phyloP scores from a whole-genome alignment of 2,797 vertebrate species.

The Myoxocephalus aenaeus region DNA sequence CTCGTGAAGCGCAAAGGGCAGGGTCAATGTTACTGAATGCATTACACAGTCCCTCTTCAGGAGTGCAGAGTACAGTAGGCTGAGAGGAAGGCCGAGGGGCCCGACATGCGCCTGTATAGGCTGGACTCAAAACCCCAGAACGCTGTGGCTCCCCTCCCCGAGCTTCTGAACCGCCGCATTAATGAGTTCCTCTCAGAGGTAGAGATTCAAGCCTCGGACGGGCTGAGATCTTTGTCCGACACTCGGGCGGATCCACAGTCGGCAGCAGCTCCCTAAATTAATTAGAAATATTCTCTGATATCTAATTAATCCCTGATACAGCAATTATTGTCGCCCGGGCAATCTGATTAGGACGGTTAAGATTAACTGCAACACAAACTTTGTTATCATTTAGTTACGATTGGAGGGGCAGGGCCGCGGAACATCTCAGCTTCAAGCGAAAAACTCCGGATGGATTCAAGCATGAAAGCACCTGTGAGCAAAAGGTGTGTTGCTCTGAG shows the following conservation, averaged over 20 bases:
- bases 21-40: background rate
- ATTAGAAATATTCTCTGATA: conserved; percentile 49
- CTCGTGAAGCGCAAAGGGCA: background rate
- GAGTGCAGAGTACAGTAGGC: background rate
- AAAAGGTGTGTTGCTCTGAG: background rate
- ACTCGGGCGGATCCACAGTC: conserved; percentile 21
- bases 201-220: conserved; percentile 13
- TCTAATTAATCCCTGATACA: conserved; percentile 62
- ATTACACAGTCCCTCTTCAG: conserved; percentile 8
- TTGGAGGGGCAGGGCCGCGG: background rate
- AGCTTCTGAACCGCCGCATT: background rate
- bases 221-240: conserved; percentile 3
- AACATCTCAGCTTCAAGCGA: background rate
- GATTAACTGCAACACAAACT: conserved; percentile 17
- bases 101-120: background rate
- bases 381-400: conserved; percentile 42
- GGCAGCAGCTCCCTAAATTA: conserved; percentile 44
- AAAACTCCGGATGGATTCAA: background rate
- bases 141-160: conserved; percentile 3
- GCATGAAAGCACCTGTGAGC: background rate
- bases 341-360: conserved; percentile 9
- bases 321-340: background rate
- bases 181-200: background rate
- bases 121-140: conserved; percentile 6
- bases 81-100: background rate